Evolutionary conservation across 2,888 invertebrate species (phyloP), one percentile per base, ranked within the genome.

Genomic region (Drosophila quinaria): DNA sequence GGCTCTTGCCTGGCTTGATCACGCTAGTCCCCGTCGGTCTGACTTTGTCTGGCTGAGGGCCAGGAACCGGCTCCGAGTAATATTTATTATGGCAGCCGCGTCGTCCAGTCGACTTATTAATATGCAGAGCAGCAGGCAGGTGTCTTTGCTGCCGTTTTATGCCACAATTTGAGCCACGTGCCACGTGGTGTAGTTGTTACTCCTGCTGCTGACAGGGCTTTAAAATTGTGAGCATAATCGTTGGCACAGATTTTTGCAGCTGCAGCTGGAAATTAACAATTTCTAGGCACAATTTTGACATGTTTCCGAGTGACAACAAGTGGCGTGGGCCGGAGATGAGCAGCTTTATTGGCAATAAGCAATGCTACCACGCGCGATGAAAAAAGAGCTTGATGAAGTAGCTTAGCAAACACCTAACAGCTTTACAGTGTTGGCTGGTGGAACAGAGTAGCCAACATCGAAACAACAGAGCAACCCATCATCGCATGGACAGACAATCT

Each of bases 71-170:
- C 56, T 74, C 35, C 37, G 51, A 22, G 19, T 69, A 70, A 70
- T 82, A 74, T 86, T 86, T 88, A 87, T 83, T 74, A 88, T 77
- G 84, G 55, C 69, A 67, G 68, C 46, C 47, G 75, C 79, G 66
- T 73, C 56, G 70, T 41, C 46, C 42, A 65, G 51, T 58, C 41
- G 35, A 59, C 79, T 74, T 87, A 84, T 89, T 84, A 89, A 84
- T 84, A 84, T 84, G 73, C 89, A 84, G 70, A 87, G 67, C 84
- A 74, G 81, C 51, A 66, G 68, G 56, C 85, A 87, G 84, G 84
- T 84, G 89, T 84, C 86, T 87, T 65, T 84, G 75, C 84, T 74
- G 71, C 74, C 82, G 76, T 89, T 84, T 89, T 72, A 81, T 89
- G 87, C 85, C 87, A 84, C 89, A 74, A 89, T 89, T 89, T 87